Conservation (phyloP, 2,888 invertebrate species). For the Neoitamus cyanurus region DNA sequence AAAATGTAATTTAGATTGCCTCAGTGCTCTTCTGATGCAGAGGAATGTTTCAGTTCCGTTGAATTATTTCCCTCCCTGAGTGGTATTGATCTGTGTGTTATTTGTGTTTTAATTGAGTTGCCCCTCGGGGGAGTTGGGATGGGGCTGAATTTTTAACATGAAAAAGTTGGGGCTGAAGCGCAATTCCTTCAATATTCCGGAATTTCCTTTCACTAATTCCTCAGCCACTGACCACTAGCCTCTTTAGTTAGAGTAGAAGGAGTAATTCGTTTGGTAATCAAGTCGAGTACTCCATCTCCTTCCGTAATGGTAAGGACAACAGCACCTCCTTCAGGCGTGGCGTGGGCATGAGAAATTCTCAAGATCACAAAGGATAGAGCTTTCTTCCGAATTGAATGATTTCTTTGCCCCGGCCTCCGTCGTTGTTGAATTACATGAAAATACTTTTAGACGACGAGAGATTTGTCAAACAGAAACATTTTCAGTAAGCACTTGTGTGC, state of each 20-base stretch:
- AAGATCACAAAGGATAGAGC: conserved; percentile 7
- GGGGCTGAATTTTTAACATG: not conserved
- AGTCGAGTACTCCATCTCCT: not conserved
- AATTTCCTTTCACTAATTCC: not conserved
- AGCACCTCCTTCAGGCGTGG: not conserved
- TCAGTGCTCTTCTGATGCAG: not conserved
- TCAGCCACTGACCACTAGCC: not conserved
- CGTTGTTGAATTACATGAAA: not conserved
- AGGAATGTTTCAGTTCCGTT: not conserved
- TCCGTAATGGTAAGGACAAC: not conserved
- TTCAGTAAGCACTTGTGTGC: not conserved
- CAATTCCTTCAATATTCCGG: not conserved
- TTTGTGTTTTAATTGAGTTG: not conserved
- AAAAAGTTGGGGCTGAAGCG: not conserved
- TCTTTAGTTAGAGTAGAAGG: not conserved
- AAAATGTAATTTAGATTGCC: not conserved
- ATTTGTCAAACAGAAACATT: conserved; percentile 32
- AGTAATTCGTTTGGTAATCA: not conserved
- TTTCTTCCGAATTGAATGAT: not conserved
- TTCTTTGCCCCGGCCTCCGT: not conserved
- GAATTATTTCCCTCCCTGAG: not conserved
- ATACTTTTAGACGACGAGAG: conserved; percentile 22
- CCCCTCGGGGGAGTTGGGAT: not conserved
- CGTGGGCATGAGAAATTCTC: not conserved
- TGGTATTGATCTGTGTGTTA: not conserved